These are phyloP conservation scores for Lysandra coridon DNA, from an alignment of 2,888 invertebrate genomes.

Conservation along the genomic window DNA sequence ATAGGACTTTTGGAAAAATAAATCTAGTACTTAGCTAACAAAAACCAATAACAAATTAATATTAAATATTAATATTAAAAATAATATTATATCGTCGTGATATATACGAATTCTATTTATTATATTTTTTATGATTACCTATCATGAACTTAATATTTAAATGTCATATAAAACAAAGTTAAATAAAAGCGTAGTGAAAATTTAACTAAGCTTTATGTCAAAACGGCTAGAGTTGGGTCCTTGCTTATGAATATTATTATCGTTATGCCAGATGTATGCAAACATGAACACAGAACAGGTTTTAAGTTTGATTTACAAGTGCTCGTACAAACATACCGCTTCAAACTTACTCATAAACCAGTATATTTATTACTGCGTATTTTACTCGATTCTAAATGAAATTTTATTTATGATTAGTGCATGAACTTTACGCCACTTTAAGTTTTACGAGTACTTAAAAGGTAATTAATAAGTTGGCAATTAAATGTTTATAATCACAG, in stretches of 20 bases:
- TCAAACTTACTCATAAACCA: constrained; percentile 11
- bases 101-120: no score
- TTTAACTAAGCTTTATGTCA: constrained; percentile 37
- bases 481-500: constrained; percentile 7
- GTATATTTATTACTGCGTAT: constrained; percentile 14
- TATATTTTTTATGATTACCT: no score
- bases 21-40: no score
- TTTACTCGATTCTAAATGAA: background rate
- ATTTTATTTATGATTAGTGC: background rate
- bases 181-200: background rate
- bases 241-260: constrained; percentile 45
- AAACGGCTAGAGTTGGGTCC: constrained; percentile 38
- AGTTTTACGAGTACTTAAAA: constrained; percentile 33
- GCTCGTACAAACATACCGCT: constrained; percentile 42
- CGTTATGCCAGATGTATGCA: constrained; percentile 43
- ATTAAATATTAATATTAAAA: no score
- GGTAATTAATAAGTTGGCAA: constrained; percentile 35
- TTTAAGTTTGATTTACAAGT: constrained; percentile 47
- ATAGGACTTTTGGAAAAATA: no score
- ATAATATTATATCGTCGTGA: no score
- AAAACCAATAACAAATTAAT: no score
- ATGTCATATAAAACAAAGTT: background rate
- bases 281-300: constrained; percentile 45
- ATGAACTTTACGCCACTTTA: constrained; percentile 1
- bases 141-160: background rate